Base-by-base conservation (phyloP, 2,797 vertebrate species). In the Sphenodon punctatus region DNA sequence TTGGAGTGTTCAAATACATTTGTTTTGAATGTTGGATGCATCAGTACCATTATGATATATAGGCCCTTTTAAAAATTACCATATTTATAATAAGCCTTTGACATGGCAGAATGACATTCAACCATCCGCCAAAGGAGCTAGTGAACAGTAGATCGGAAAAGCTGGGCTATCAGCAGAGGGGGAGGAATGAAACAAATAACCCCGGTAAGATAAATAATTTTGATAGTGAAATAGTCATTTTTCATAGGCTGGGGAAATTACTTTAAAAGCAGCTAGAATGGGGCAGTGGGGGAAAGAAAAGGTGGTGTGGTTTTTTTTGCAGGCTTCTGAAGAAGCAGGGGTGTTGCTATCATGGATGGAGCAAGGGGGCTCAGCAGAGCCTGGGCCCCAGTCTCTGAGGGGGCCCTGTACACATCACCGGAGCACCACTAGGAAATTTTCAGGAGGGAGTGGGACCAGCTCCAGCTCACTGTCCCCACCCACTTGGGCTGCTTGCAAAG, bases 1-100 rank as follows among this genome's bases (percentile, higher is more conserved):
- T 81, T 56, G 39, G 11, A 27, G 80, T 53, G 61, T 80, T 87
- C 53, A 74, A 53, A 45, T n/a, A 82, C 61, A 32, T 82, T 89
- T 82, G 32, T 75, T 86, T 63, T 49, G 32, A 86, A 75, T 55
- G 27, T 49, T 69, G 72, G 36, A 43, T n/a, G n/a, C 30, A 82
- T 48, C 48, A 68, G 19, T 36, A 68, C 45, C 1, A 1, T 36
- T 67, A 7, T 7, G 19, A 65, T 78, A 0, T 4, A 53, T 51
- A 84, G 39, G 45, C 70, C 38, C 43, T 75, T 60, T n/a, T 39
- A 48, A 65, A 72, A 87, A 8, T 9, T 22, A 48, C n/a, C 4
- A 0, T 38, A 23, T 81, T 81, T 68, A 63, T 66, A 58, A 64
- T 36, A 64, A 81, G 43, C 14, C 67, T 68, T 69, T 2, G 2